These are phyloP conservation scores for Lepus timidus DNA, from an alignment of 2,113 vertebrate species.

Conservation along the genomic window DNA sequence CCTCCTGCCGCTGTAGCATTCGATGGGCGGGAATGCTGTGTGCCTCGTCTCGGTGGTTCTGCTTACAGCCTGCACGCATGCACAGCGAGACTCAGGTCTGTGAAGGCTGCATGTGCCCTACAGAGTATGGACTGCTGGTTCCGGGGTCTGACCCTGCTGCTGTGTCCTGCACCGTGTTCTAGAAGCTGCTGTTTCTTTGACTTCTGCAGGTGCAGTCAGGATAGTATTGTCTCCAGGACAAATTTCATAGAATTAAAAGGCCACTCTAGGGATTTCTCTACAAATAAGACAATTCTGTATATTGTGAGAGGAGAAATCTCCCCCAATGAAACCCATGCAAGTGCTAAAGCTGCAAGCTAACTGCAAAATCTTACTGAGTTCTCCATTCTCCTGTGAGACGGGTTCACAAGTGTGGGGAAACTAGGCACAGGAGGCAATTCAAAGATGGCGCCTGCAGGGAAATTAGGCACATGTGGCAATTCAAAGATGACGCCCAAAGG, in stretches of 20 bases:
- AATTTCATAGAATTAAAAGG: neutral
- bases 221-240: neutral
- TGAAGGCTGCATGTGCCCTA: neutral
- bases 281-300: constrained; percentile 9
- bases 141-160: neutral
- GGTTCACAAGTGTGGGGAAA: neutral
- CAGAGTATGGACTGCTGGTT: neutral
- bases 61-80: neutral
- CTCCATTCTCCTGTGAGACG: constrained; percentile 13
- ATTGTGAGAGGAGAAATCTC: neutral
- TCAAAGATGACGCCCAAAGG: no score
- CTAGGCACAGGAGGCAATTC: no score
- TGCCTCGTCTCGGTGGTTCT: neutral
- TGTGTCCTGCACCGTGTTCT: neutral
- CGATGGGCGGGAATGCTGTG: neutral
- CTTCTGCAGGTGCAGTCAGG: neutral
- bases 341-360: neutral
- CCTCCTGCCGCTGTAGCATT: neutral
- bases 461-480: no score
- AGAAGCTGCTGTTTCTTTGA: neutral
- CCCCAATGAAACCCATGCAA: neutral
- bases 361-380: neutral
- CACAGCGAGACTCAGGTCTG: neutral
- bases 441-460: no score
- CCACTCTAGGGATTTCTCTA: neutral